Conservation (phyloP, 2,797 vertebrate species). For the Neostethus bicornis region DNA sequence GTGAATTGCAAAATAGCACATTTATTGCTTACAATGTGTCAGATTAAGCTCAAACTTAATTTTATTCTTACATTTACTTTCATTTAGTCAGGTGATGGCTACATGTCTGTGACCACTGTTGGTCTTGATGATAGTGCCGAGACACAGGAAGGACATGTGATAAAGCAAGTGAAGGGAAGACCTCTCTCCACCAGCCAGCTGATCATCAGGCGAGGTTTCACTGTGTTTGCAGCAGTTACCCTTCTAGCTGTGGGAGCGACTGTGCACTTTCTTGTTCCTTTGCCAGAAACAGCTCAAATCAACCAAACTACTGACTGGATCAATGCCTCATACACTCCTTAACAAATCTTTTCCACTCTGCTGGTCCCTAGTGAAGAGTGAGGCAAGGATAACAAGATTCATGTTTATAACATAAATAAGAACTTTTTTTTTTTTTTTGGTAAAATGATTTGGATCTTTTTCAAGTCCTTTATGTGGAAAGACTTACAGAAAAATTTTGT, state of each 20-base stretch:
- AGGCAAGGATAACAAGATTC: constrained; percentile 4
- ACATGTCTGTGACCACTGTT: constrained; percentile 38
- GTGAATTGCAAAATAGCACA: neutral
- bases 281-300: constrained; percentile 49
- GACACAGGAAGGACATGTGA: neutral
- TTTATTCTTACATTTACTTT: neutral
- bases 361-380: constrained; percentile 21
- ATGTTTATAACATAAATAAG: constrained; percentile 24
- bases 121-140: constrained; percentile 18
- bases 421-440: constrained; percentile 8
- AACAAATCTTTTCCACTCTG: constrained; percentile 25
- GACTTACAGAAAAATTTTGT: neutral
- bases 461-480: neutral
- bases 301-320: constrained; percentile 49
- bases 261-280: constrained; percentile 72
- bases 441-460: constrained; percentile 13
- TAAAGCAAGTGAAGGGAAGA: neutral
- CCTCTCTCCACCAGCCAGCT: constrained; percentile 68
- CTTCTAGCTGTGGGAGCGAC: constrained; percentile 77
- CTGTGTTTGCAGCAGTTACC: constrained; percentile 54
- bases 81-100: constrained; percentile 49
- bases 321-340: constrained; percentile 45
- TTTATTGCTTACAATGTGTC: neutral
- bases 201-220: constrained; percentile 73
- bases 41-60: neutral